Conservation (phyloP, 2,888 invertebrate species). For the Cecidostiba fungosa region DNA sequence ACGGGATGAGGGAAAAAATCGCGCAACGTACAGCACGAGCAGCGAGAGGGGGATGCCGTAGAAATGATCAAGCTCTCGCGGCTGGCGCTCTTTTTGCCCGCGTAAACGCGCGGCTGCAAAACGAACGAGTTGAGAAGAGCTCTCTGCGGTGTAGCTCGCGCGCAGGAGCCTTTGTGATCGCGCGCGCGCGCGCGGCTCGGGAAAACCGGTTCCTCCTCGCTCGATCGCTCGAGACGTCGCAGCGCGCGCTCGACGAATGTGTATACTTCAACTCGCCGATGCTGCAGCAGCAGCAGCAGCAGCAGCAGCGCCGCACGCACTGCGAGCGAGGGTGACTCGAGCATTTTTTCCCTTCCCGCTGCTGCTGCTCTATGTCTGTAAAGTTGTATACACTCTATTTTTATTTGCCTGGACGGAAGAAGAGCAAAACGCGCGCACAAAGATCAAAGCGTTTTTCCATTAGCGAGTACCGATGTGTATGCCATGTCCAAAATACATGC, state of each 20-base stretch:
- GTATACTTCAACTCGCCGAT: not conserved
- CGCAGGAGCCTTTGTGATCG: not conserved
- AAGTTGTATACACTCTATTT: not conserved
- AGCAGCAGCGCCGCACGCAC: too few relatives aligned
- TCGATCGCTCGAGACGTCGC: not conserved
- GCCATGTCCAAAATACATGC: too few relatives aligned
- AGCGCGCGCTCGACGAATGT: not conserved
- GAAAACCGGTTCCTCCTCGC: slow-evolving; percentile 32
- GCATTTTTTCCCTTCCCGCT: not conserved
- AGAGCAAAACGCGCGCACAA: too few relatives aligned
- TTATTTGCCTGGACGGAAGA: not conserved
- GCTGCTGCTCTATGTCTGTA: too few relatives aligned
- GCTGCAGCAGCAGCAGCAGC: too few relatives aligned
- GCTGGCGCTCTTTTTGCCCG: not conserved
- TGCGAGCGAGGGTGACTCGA: not conserved
- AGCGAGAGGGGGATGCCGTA: not conserved
- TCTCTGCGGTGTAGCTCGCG: not conserved
- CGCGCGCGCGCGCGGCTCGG: not conserved
- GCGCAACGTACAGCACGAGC: too few relatives aligned
- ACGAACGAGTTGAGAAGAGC: not conserved
- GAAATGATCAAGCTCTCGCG: not conserved
- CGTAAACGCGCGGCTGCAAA: not conserved
- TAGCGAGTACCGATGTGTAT: too few relatives aligned
- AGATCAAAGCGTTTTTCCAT: too few relatives aligned
- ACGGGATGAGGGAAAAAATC: not conserved